Conservation (phyloP, 2,113 vertebrate species). For the Calypte anna region DNA sequence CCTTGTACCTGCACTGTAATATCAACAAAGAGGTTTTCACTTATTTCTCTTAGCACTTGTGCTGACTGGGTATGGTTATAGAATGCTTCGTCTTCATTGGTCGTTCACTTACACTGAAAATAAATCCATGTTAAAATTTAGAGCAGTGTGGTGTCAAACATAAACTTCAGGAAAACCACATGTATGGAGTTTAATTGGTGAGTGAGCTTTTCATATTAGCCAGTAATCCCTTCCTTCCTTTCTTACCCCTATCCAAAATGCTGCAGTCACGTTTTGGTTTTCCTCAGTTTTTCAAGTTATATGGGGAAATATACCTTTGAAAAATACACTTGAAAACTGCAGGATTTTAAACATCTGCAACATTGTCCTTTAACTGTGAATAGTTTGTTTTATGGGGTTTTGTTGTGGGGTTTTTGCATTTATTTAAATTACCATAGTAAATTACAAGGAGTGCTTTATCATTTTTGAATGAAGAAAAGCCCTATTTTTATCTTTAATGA, state of each 20-base stretch:
- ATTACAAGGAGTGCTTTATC: slow-evolving; percentile 16
- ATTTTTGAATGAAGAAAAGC: slow-evolving; percentile 57
- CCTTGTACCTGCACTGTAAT: not conserved
- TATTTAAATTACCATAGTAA: not conserved
- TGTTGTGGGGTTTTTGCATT: not conserved
- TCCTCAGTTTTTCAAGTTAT: not conserved
- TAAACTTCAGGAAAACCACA: not conserved
- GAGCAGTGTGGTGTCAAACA: not conserved
- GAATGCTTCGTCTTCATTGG: not conserved
- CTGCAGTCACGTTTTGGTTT: not conserved
- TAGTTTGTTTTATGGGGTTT: not conserved
- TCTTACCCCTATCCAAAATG: not conserved
- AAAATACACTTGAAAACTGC: not conserved
- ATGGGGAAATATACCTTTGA: not conserved
- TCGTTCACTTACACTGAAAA: not conserved
- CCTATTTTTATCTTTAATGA: slow-evolving; percentile 46
- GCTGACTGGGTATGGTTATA: not conserved
- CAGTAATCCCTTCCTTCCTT: not conserved
- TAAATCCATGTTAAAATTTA: not conserved
- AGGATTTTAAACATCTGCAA: not conserved
- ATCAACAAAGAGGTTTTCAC: not conserved
- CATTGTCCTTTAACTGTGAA: not conserved
- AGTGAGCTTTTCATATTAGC: not conserved
- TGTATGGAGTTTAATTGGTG: not conserved
- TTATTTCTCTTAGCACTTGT: not conserved